Percentiles rank a stretch among this genome's conserved stretches.
phyloP scores from a whole-genome alignment of 2,888 invertebrate genomes.

The Empis livida region DNA sequence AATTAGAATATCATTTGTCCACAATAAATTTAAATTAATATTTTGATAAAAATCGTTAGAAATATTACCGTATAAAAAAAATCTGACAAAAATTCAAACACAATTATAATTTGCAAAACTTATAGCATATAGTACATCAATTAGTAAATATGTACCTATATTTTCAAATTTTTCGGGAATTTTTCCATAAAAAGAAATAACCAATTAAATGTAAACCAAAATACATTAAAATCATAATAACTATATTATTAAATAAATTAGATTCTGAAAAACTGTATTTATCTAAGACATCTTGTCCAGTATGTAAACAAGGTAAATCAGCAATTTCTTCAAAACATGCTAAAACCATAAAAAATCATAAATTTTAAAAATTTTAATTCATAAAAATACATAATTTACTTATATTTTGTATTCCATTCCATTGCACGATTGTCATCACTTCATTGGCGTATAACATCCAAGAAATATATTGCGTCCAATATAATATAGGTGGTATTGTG shows the following conservation, averaged over 20 bases:
- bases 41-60: too few relatives aligned
- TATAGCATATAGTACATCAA: too few relatives aligned
- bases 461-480: constrained; percentile 68
- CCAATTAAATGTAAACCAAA: constrained; percentile 57
- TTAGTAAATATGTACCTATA: too few relatives aligned
- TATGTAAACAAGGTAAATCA: constrained; percentile 56
- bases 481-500: constrained; percentile 53
- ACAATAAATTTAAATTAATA: too few relatives aligned
- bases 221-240: constrained; percentile 52
- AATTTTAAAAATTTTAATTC: constrained; percentile 3
- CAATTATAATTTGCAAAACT: too few relatives aligned
- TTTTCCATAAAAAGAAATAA: constrained; percentile 50
- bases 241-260: constrained; percentile 51
- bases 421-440: constrained; percentile 68
- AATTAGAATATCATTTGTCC: too few relatives aligned
- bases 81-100: too few relatives aligned
- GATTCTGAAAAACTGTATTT: constrained; percentile 55
- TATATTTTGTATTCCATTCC: constrained; percentile 51
- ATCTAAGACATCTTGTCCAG: constrained; percentile 57
- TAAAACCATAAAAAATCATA: constrained; percentile 25
- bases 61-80: too few relatives aligned
- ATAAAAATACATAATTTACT: constrained; percentile 21
- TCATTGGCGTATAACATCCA: constrained; percentile 83
- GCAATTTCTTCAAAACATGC: constrained; percentile 46
- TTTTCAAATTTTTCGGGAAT: constrained; percentile 42